Conservation (phyloP, 2,113 vertebrate species). For the Ginglymostoma cirratum region DNA sequence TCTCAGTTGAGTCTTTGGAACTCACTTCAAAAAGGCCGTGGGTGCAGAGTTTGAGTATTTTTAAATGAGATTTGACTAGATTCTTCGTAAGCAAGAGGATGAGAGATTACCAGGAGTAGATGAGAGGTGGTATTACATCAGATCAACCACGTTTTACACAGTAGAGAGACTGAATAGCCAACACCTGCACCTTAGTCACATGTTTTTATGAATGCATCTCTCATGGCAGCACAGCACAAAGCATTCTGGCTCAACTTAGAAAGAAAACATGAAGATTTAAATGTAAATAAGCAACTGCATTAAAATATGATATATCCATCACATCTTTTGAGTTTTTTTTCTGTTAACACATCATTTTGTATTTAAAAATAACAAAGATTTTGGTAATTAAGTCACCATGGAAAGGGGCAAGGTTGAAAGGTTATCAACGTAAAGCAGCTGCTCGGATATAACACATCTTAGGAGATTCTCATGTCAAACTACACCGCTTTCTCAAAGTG, state of each 20-base stretch:
- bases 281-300: not conserved
- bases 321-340: not conserved
- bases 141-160: too few relatives aligned
- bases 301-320: not conserved
- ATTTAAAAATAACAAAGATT: not conserved
- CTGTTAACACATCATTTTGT: not conserved
- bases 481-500: not conserved
- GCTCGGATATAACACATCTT: not conserved
- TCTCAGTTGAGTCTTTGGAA: too few relatives aligned
- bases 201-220: too few relatives aligned
- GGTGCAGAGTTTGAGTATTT: too few relatives aligned
- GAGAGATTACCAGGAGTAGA: too few relatives aligned
- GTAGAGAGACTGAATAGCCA: too few relatives aligned
- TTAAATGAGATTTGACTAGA: too few relatives aligned
- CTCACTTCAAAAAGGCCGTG: too few relatives aligned
- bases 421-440: not conserved
- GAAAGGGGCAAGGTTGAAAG: not conserved
- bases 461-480: not conserved
- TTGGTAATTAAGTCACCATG: not conserved
- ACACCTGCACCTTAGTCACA: too few relatives aligned
- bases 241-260: not conserved
- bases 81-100: too few relatives aligned
- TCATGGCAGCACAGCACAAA: not conserved
- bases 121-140: too few relatives aligned
- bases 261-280: not conserved